Conservation (phyloP, 2,888 invertebrate species). For the Cosmia pyralina region DNA sequence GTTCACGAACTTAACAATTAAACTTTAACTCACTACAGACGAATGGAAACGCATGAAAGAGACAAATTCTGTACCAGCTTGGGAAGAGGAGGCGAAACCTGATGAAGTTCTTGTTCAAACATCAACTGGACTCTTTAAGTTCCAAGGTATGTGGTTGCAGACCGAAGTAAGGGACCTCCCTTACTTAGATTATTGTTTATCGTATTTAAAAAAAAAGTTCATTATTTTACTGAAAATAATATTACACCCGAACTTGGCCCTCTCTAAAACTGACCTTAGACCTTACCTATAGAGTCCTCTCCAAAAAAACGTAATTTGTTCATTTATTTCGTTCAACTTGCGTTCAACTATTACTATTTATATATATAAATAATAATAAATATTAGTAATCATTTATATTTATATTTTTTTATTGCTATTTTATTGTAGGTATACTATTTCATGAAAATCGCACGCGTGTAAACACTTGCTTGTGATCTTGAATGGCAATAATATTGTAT, state of each 20-base stretch:
- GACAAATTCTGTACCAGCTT: conserved; percentile 89
- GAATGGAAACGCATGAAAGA: conserved; percentile 96
- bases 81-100: conserved; percentile 84
- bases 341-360: too few species aligned
- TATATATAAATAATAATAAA: too few species aligned
- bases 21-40: conserved; percentile 80
- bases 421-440: too few species aligned
- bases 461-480: background rate
- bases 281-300: too few species aligned
- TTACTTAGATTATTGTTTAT: background rate
- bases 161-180: background rate
- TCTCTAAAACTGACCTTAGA: too few species aligned
- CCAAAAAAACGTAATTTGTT: background rate
- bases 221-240: background rate
- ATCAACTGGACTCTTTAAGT: conserved; percentile 95
- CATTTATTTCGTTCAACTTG: background rate
- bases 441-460: too few species aligned
- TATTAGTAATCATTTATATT: too few species aligned
- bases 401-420: too few species aligned
- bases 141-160: conserved; percentile 90
- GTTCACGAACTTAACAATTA: too few species aligned
- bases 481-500: background rate
- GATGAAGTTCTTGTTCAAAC: conserved; percentile 95
- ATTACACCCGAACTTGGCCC: background rate
- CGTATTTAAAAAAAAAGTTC: background rate